Percentiles rank a stretch among this genome's conserved stretches.
Evolutionary conservation across 2,797 vertebrate species (phyloP).

Genomic region (Sebastes diploproa): DNA sequence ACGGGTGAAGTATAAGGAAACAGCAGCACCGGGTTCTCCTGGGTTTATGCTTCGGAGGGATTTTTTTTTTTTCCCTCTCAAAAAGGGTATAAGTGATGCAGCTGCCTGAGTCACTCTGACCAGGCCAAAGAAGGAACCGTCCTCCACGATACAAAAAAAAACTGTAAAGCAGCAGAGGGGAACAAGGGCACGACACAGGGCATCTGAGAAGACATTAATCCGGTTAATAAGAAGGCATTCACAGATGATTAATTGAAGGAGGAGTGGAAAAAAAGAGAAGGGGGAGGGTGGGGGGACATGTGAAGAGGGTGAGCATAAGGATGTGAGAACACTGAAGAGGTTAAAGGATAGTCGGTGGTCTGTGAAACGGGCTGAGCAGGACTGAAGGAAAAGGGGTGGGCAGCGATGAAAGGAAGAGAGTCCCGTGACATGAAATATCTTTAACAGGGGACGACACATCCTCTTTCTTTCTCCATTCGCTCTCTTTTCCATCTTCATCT

Average conservation of each 20-base stretch:
- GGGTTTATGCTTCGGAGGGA: slow-evolving; percentile 8
- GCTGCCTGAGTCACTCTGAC: slow-evolving; percentile 29
- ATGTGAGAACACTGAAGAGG: slow-evolving; percentile 28
- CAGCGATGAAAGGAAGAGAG: slow-evolving; percentile 34
- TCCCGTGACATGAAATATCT: slow-evolving; percentile 58
- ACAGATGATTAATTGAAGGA: slow-evolving; percentile 44
- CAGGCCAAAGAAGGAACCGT: not conserved
- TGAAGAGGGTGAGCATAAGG: slow-evolving; percentile 10
- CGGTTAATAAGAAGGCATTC: slow-evolving; percentile 44
- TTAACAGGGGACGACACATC: slow-evolving; percentile 58
- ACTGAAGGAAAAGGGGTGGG: slow-evolving; percentile 17
- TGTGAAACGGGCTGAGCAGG: slow-evolving; percentile 22
- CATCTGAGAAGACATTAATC: slow-evolving; percentile 46
- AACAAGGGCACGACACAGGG: slow-evolving; percentile 27
- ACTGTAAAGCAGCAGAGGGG: slow-evolving; percentile 22
- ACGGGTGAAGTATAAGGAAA: slow-evolving; percentile 44
- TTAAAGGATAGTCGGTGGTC: slow-evolving; percentile 37
- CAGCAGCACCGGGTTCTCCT: slow-evolving; percentile 29
- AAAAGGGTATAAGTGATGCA: slow-evolving; percentile 22
- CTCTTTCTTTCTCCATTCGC: slow-evolving; percentile 20
- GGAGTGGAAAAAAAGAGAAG: not conserved
- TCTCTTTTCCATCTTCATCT: slow-evolving; percentile 21
- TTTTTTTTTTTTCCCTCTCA: not conserved
- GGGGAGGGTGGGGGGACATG: not conserved
- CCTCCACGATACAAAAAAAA: not conserved